These are phyloP conservation scores for Erpornis zantholeuca DNA, from an alignment of 2,113 vertebrate genomes.

Conservation along the genomic window DNA sequence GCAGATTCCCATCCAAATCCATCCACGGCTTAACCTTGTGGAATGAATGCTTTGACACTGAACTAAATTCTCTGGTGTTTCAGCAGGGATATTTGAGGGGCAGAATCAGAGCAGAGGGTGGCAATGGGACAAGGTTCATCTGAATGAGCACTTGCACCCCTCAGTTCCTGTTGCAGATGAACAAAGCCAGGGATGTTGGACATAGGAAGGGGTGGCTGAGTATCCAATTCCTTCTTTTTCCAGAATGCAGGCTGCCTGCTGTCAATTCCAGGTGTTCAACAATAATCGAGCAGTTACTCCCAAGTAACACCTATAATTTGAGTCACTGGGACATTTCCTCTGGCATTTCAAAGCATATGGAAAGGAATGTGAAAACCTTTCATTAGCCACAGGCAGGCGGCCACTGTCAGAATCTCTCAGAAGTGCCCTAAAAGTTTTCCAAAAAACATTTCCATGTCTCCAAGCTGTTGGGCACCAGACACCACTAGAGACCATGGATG, in stretches of 20 bases:
- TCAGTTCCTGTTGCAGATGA: not conserved
- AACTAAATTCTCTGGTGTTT: not conserved
- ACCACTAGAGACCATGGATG: not conserved
- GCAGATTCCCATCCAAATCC: not conserved
- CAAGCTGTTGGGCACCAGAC: not conserved
- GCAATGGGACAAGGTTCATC: not conserved
- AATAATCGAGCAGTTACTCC: slow-evolving; percentile 9
- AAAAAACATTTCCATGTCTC: not conserved
- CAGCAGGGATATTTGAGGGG: not conserved
- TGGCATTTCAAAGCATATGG: slow-evolving; percentile 39
- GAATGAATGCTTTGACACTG: not conserved
- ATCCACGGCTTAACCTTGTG: not conserved
- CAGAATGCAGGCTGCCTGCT: not conserved
- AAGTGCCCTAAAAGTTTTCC: not conserved
- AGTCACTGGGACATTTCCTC: slow-evolving; percentile 57
- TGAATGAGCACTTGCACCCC: not conserved
- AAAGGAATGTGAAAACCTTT: slow-evolving; percentile 50
- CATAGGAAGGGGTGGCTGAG: not conserved
- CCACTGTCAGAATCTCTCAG: not conserved
- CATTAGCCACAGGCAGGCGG: slow-evolving; percentile 36
- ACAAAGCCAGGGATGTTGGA: not conserved
- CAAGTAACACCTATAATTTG: slow-evolving; percentile 55
- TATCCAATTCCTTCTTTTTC: not conserved
- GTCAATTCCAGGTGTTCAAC: slow-evolving; percentile 53
- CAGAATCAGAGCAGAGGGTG: not conserved